These are phyloP conservation scores for Leptinotarsa undecemlineata DNA, from an alignment of 1,140 invertebrate genomes.

Conservation along the genomic window DNA sequence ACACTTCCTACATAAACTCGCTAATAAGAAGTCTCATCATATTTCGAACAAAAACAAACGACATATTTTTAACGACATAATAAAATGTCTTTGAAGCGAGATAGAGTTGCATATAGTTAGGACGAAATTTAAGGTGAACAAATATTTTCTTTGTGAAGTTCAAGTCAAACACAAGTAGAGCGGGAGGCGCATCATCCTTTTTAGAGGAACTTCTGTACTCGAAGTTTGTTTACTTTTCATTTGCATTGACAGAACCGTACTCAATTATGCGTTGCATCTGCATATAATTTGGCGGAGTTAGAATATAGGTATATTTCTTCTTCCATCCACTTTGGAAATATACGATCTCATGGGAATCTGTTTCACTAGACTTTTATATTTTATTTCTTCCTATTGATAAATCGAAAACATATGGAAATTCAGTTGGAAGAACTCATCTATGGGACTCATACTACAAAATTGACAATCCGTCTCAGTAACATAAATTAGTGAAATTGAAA, in stretches of 20 bases:
- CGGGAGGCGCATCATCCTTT: not conserved
- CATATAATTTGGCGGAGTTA: not conserved
- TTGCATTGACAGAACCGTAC: conserved; percentile 2
- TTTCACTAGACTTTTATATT: not conserved
- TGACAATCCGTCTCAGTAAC: too few species aligned
- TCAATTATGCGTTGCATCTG: conserved; percentile 1
- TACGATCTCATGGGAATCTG: not conserved
- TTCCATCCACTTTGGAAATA: not conserved
- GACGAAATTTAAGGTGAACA: conserved; percentile 6
- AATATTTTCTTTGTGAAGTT: conserved; percentile 15
- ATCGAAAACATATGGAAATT: not conserved
- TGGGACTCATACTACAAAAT: too few species aligned
- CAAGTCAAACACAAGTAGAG: conserved; percentile 2
- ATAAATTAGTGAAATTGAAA: too few species aligned
- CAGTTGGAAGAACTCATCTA: not conserved
- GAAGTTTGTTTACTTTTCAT: conserved; percentile 3
- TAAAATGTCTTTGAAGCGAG: not conserved
- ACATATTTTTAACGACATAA: conserved; percentile 2
- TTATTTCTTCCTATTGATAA: not conserved
- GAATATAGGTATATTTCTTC: not conserved
- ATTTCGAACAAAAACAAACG: not conserved
- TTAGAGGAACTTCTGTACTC: not conserved
- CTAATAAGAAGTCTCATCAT: not conserved
- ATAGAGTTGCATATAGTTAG: conserved; percentile 5
- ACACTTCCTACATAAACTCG: too few species aligned